These are phyloP conservation scores for Caenorhabditis sp. DNA, from an alignment of 2,888 invertebrate genomes.

Conservation along the genomic window DNA sequence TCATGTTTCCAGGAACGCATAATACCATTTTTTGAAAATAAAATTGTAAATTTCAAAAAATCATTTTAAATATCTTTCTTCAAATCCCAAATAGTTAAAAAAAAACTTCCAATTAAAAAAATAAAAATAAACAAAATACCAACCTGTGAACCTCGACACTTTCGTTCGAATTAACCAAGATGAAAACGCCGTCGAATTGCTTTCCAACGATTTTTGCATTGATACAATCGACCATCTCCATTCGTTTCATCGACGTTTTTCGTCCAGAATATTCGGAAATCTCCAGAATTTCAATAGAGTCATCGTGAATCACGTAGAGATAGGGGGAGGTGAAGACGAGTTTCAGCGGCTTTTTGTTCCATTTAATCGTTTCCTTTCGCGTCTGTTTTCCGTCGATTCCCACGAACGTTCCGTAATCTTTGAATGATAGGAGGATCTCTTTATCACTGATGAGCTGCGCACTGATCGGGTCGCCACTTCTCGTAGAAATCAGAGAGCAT, in stretches of 20 bases:
- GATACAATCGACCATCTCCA: slow-evolving; percentile 71
- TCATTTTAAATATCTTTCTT: no score
- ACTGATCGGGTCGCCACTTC: slow-evolving; percentile 75
- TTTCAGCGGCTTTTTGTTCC: slow-evolving; percentile 80
- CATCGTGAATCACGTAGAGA: slow-evolving; percentile 79
- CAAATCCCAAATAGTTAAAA: neutral
- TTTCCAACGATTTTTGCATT: slow-evolving; percentile 74
- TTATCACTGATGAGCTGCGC: slow-evolving; percentile 69
- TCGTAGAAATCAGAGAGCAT: slow-evolving; percentile 18
- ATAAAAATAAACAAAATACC: neutral
- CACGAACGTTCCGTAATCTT: slow-evolving; percentile 80
- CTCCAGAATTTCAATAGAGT: slow-evolving; percentile 77
- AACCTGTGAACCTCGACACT: slow-evolving; percentile 61
- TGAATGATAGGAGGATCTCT: slow-evolving; percentile 79
- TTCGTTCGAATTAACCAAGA: slow-evolving; percentile 65
- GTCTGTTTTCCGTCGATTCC: slow-evolving; percentile 67
- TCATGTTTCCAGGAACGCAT: no score
- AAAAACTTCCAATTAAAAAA: no score
- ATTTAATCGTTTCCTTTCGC: slow-evolving; percentile 72
- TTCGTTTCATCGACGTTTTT: slow-evolving; percentile 42
- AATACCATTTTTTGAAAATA: no score
- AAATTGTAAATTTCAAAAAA: no score
- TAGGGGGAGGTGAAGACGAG: slow-evolving; percentile 75
- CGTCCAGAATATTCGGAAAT: slow-evolving; percentile 57
- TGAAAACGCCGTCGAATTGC: slow-evolving; percentile 65